A percentile compares a stretch with the other conserved stretches of the same genome.
Conservation (phyloP, 2,797 vertebrate genomes). For the Florisuga fusca region DNA sequence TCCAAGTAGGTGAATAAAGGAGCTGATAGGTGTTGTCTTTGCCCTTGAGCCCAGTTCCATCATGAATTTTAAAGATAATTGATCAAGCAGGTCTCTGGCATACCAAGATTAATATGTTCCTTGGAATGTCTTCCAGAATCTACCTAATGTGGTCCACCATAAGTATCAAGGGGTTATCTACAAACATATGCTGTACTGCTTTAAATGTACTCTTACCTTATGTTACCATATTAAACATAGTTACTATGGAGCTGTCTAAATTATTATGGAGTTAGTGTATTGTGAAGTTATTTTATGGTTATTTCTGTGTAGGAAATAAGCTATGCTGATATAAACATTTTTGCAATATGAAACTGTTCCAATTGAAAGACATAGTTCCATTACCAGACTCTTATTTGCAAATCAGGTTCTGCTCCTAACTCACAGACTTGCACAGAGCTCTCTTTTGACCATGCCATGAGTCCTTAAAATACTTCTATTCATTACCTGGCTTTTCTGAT, state of each 20-base stretch:
- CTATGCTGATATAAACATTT: background rate
- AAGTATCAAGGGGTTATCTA: background rate
- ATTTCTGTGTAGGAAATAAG: background rate
- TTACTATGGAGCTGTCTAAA: background rate
- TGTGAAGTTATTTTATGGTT: background rate
- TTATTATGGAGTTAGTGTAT: background rate
- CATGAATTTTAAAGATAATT: background rate
- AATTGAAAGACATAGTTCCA: background rate
- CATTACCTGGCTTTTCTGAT: background rate
- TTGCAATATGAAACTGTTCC: background rate
- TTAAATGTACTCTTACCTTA: background rate
- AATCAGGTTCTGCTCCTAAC: background rate
- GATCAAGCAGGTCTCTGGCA: background rate
- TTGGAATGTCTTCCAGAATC: background rate
- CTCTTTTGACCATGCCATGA: background rate
- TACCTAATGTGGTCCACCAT: background rate
- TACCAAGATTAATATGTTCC: background rate
- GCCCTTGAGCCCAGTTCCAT: background rate
- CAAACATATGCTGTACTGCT: background rate
- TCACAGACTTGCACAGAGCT: background rate
- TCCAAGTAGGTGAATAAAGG: background rate
- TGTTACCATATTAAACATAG: background rate
- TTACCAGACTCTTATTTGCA: background rate
- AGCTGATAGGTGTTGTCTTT: background rate
- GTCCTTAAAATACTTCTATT: background rate